phyloP scores from a whole-genome alignment of 1,140 invertebrate species.

The Drosophila prosaltans region DNA sequence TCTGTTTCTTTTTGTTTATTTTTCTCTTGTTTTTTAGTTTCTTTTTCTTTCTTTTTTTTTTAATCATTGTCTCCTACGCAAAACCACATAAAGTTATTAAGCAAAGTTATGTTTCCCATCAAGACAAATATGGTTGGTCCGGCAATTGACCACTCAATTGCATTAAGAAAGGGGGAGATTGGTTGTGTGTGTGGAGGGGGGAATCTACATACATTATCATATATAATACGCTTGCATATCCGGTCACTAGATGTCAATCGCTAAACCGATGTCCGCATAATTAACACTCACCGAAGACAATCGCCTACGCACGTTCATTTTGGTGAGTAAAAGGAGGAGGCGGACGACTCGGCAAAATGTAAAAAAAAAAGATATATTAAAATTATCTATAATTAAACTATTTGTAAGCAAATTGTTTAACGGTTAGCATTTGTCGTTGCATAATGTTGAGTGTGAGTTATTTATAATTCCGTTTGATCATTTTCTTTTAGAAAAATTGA shows the following conservation, averaged over 20 bases:
- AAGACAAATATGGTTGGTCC: conserved; percentile 8
- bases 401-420: too few species aligned
- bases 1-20: too few species aligned
- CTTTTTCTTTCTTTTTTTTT: too few species aligned
- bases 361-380: not conserved
- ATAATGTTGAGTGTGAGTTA: too few species aligned
- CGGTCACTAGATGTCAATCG: conserved; percentile 1
- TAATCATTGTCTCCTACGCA: not conserved
- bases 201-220: conserved; percentile 18
- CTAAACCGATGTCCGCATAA: conserved; percentile 8
- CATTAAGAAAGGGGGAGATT: not conserved
- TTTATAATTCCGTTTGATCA: too few species aligned
- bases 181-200: not conserved
- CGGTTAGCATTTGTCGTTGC: too few species aligned
- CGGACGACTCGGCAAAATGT: too few species aligned
- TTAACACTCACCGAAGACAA: conserved; percentile 1
- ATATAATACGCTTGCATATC: conserved; percentile 10
- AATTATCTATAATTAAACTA: too few species aligned
- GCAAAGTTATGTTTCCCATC: conserved; percentile 20
- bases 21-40: too few species aligned
- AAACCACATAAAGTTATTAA: conserved; percentile 7
- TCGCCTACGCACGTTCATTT: not conserved
- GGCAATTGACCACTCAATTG: not conserved
- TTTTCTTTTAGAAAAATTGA: too few species aligned
- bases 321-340: too few species aligned